Conservation (phyloP, 2,113 vertebrate species). For the Puffinus mauretanicus region DNA sequence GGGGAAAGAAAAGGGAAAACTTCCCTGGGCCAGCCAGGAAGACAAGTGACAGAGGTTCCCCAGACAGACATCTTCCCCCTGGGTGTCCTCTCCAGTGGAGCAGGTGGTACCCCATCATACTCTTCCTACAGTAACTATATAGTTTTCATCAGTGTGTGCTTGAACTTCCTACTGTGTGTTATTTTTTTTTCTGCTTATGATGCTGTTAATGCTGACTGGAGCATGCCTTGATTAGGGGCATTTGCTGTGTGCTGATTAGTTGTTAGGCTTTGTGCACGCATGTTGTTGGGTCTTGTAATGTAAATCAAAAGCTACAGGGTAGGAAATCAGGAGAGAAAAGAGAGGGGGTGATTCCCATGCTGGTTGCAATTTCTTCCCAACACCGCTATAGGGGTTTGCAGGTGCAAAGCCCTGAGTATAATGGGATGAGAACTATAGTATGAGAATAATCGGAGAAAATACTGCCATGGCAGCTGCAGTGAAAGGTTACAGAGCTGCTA, state of each 20-base stretch:
- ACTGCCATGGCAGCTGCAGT: background rate
- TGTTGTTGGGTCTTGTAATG: background rate
- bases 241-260: fast-evolving
- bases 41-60: background rate
- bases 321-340: background rate
- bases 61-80: background rate
- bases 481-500: background rate
- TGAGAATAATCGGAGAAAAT: background rate
- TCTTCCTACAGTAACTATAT: background rate
- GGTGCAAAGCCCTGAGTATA: background rate
- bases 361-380: background rate
- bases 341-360: background rate
- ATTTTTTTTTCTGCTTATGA: background rate
- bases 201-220: background rate
- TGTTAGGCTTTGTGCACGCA: background rate
- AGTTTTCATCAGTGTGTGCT: background rate
- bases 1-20: background rate
- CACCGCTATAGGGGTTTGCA: background rate
- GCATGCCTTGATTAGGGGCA: background rate
- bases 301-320: background rate
- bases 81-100: background rate
- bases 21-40: background rate
- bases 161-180: background rate
- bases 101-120: background rate
- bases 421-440: background rate